Percentiles rank a stretch among this genome's conserved stretches.
Conservation (phyloP, 2,888 invertebrate species). For the Agonopterix subpropinquella region DNA sequence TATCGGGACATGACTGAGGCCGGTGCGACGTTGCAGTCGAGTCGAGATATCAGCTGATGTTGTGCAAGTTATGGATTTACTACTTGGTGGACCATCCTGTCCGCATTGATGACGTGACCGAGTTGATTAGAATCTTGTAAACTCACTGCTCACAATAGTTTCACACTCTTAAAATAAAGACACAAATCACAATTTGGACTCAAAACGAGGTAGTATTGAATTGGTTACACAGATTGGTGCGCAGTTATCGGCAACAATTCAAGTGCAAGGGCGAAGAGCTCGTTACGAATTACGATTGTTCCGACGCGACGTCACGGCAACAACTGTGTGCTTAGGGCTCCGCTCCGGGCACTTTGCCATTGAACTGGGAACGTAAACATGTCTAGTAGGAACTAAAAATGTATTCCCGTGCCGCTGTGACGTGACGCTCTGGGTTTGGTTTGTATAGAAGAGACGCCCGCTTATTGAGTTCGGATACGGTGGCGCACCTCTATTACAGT, state of each 20-base stretch:
- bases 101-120: not conserved
- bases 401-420: not conserved
- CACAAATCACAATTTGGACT: too few relatives aligned
- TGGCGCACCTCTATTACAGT: too few relatives aligned
- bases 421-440: too few relatives aligned
- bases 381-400: not conserved
- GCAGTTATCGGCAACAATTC: conserved; percentile 20
- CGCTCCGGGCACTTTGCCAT: conserved; percentile 29
- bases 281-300: conserved; percentile 8
- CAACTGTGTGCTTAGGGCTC: conserved; percentile 6
- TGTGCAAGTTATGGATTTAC: conserved; percentile 22
- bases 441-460: too few relatives aligned
- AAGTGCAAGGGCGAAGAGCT: conserved; percentile 34
- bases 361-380: conserved; percentile 18
- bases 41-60: conserved; percentile 41
- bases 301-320: too few relatives aligned
- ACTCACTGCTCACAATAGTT: too few relatives aligned
- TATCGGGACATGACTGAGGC: conserved; percentile 62
- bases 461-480: too few relatives aligned
- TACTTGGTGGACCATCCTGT: not conserved
- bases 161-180: too few relatives aligned
- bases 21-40: conserved; percentile 7
- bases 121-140: too few relatives aligned
- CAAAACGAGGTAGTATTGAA: not conserved
- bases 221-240: conserved; percentile 6